Conservation (phyloP, 2,888 invertebrate species). For the Megaustenia siamemsis region DNA sequence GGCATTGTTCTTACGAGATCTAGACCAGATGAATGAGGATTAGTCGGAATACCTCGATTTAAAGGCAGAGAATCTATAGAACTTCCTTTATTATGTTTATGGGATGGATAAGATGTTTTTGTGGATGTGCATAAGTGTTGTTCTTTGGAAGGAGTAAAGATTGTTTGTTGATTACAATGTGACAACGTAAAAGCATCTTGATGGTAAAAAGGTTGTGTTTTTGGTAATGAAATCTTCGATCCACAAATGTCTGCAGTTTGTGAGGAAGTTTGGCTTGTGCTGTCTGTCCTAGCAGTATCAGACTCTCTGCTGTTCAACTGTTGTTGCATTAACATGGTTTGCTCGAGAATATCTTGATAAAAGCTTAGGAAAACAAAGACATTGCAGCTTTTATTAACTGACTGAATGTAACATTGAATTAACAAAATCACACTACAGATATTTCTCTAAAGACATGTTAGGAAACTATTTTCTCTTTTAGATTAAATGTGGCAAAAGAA, state of each 20-base stretch:
- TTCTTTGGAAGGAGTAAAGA: background rate
- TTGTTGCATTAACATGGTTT: conserved; percentile 29
- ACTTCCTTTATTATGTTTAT: no score
- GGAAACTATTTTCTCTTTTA: no score
- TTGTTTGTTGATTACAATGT: background rate
- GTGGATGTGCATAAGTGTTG: background rate
- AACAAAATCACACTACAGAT: no score
- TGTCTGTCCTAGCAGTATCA: background rate
- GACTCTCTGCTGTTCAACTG: background rate
- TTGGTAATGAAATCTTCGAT: background rate
- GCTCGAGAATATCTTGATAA: conserved; percentile 41
- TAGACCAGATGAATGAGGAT: background rate
- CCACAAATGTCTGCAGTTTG: background rate
- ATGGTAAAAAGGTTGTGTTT: background rate
- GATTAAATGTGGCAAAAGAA: no score
- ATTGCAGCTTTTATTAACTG: no score
- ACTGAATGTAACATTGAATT: no score
- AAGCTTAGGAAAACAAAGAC: background rate
- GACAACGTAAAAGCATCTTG: background rate
- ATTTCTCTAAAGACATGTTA: no score
- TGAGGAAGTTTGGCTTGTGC: background rate
- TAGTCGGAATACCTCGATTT: background rate
- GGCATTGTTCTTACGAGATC: background rate
- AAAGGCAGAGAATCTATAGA: no score
- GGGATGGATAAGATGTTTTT: background rate